Evolutionary conservation across 2,113 vertebrate species (phyloP).

Genomic region (Penelope pileata): DNA sequence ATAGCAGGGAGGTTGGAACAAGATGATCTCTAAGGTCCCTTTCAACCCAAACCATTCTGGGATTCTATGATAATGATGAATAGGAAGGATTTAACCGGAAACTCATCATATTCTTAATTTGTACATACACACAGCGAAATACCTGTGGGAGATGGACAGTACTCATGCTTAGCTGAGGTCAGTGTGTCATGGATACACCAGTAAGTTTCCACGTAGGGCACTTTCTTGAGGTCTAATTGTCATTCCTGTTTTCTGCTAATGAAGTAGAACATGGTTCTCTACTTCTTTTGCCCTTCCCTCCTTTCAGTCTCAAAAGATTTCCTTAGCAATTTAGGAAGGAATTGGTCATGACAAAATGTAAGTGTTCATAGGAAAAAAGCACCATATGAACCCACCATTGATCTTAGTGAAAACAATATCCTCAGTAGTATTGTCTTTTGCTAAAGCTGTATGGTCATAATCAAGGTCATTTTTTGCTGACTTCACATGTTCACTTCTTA

Average conservation of each 20-base stretch:
- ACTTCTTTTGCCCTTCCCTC: neutral
- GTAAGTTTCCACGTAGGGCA: neutral
- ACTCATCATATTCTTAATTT: neutral
- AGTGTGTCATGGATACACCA: neutral
- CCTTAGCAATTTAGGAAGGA: neutral
- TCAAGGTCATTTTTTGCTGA: neutral
- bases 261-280: neutral
- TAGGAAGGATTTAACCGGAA: neutral
- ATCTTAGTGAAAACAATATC: neutral
- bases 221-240: neutral
- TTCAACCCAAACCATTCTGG: too few relatives aligned
- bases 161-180: neutral
- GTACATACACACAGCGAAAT: neutral
- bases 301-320: neutral
- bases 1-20: too few relatives aligned
- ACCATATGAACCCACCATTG: too few relatives aligned
- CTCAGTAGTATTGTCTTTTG: neutral
- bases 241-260: neutral
- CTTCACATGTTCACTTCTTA: neutral
- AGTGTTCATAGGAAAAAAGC: neutral
- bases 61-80: neutral
- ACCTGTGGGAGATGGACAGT: neutral
- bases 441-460: neutral
- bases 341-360: neutral
- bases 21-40: too few relatives aligned